Evolutionary conservation across 2,113 vertebrate genomes (phyloP).

Genomic region (Recurvirostra avosetta): DNA sequence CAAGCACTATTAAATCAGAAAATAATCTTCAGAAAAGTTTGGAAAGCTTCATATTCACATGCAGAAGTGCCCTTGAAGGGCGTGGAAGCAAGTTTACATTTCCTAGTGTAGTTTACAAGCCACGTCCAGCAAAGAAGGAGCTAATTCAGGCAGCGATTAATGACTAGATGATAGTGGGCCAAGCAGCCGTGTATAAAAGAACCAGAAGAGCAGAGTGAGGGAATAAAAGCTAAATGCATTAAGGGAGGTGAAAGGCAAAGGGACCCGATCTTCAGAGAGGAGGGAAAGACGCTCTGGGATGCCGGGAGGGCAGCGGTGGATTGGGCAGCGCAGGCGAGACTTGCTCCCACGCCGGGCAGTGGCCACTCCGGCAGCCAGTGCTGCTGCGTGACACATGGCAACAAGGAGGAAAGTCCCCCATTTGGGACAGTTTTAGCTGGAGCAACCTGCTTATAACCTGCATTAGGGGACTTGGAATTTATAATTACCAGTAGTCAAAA

Average conservation of each 20-base stretch:
- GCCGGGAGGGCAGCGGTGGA: neutral
- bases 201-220: neutral
- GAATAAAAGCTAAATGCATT: neutral
- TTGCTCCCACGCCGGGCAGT: accelerated
- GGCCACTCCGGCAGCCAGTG: neutral
- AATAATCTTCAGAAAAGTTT: neutral
- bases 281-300: neutral
- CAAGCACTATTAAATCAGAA: neutral
- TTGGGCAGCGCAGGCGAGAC: neutral
- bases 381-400: neutral
- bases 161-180: neutral
- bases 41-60: neutral
- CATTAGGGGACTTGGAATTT: neutral
- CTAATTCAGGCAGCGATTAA: neutral
- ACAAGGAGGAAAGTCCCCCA: accelerated
- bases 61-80: neutral
- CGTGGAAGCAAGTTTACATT: neutral
- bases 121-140: neutral
- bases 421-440: neutral
- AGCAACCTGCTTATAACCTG: neutral
- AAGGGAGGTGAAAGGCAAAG: neutral
- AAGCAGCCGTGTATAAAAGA: neutral
- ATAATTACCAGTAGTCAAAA: neutral
- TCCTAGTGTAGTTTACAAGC: neutral
- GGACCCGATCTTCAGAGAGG: neutral